phyloP scores from a whole-genome alignment of 2,888 invertebrate genomes.

The Drosophila helvetica region DNA sequence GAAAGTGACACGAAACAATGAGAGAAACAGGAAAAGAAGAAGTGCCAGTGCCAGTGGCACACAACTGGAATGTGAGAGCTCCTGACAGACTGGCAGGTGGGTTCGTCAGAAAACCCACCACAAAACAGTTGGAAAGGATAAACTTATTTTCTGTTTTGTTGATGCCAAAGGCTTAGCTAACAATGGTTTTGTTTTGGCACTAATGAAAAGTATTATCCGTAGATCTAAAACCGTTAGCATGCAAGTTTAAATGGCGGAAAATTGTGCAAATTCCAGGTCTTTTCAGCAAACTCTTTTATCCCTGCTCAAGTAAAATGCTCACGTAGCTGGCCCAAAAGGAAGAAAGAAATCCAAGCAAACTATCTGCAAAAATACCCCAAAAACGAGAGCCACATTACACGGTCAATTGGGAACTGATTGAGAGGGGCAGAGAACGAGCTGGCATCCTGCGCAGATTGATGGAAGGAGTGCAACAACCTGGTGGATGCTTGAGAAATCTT shows the following conservation, averaged over 20 bases:
- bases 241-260: constrained; percentile 28
- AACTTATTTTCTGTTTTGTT: constrained; percentile 11
- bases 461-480: constrained; percentile 13
- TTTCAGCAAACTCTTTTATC: neutral
- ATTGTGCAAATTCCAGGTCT: constrained; percentile 10
- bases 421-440: constrained; percentile 45
- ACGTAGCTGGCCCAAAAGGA: constrained; percentile 31
- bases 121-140: constrained; percentile 27
- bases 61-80: constrained; percentile 30
- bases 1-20: constrained; percentile 18
- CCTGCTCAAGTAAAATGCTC: constrained; percentile 28
- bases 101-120: constrained; percentile 26
- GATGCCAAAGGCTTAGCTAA: constrained; percentile 1
- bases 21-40: neutral
- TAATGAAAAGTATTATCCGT: constrained; percentile 1
- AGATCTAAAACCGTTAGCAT: neutral
- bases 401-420: constrained; percentile 78
- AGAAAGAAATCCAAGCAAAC: constrained; percentile 25
- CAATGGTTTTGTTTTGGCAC: neutral
- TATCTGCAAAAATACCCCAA: constrained; percentile 39
- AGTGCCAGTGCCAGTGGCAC: neutral
- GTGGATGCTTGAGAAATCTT: constrained; percentile 3
- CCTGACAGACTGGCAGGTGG: constrained; percentile 27
- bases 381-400: constrained; percentile 59
- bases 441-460: constrained; percentile 31